Base-by-base conservation (phyloP, 1,140 invertebrate genomes). In the Linepithema humile region DNA sequence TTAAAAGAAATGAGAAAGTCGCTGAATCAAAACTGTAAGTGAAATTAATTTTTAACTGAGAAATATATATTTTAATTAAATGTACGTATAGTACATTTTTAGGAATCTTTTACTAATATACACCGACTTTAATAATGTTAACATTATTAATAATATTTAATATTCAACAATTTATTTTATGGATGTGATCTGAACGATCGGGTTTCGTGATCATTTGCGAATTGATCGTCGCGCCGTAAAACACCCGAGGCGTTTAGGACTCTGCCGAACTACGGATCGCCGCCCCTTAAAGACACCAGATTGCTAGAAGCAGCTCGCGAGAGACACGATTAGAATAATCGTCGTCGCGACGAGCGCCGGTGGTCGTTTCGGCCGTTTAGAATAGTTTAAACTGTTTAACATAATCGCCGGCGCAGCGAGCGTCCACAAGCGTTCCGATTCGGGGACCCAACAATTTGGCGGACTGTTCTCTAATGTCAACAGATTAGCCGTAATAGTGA, bases 401-500 rank as follows among this genome's bases (percentile, higher is more conserved):
- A 94, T 94, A 93, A 93, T 94, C 70, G 83, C 83, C 29, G 80
- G 45, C 83, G 83, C 53, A 67, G 70, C 77, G 38, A 12, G 43
- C 45, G 60, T 40, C 40, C 59, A 60, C 40, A 38, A 78, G 62
- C 82, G 83, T 45, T 65, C 60, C 62, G 74, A 89, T 83, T 85
- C 73, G 82, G 73, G 64, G 83, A 87, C 85, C 91, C 84, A 90
- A 91, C 89, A 93, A 93, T 93, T 92, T 92, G 78, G 69, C 75
- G 55, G 83, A 91, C 89, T 91, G 86, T 87, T 84, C 88, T 89
- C 90, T 94, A 94, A 94, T 94, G 93, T 94, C 93, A 94, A 94
- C 93, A 94, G 93, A 94, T 94, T 94, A 93, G 91, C 90, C 87
- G 92, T 94, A 94, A 94, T 94, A 92, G 90, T 93, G 91, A 94